phyloP scores from a whole-genome alignment of 2,113 vertebrate species.

The Rhabdornis inornatus region DNA sequence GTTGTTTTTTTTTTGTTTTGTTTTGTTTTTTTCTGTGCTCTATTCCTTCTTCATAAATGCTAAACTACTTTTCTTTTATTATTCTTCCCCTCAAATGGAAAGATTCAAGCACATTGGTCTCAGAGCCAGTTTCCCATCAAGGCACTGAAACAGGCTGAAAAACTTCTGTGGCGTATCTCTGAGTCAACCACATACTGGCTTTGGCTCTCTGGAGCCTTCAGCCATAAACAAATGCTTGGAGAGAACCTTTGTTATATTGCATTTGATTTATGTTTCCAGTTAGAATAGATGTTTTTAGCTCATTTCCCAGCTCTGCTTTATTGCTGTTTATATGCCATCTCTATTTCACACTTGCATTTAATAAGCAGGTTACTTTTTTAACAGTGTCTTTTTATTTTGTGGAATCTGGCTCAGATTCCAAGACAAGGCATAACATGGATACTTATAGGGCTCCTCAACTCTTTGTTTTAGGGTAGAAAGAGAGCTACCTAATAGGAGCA shows the following conservation, averaged over 20 bases:
- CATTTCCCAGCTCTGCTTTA: neutral
- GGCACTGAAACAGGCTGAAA: neutral
- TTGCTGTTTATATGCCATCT: neutral
- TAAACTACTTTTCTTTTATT: neutral
- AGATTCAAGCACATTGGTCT: neutral
- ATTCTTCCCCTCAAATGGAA: neutral
- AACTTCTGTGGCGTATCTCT: neutral
- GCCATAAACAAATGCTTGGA: slow-evolving; percentile 32
- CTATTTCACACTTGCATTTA: neutral
- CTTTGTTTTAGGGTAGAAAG: neutral
- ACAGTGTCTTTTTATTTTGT: neutral
- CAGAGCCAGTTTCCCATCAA: neutral
- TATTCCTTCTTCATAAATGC: neutral
- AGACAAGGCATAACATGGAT: neutral
- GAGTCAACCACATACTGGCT: neutral
- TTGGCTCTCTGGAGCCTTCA: neutral
- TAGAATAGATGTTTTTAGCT: slow-evolving; percentile 15
- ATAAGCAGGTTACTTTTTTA: neutral
- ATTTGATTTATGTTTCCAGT: slow-evolving; percentile 50
- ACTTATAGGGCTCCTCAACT: neutral
- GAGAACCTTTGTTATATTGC: neutral
- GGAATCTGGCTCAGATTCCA: neutral
- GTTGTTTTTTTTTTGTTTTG: too few relatives aligned
- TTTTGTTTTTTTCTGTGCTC: neutral
- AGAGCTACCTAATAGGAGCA: neutral